Conservation (phyloP, 2,797 vertebrate genomes). For the Corythornis leucogaster region DNA sequence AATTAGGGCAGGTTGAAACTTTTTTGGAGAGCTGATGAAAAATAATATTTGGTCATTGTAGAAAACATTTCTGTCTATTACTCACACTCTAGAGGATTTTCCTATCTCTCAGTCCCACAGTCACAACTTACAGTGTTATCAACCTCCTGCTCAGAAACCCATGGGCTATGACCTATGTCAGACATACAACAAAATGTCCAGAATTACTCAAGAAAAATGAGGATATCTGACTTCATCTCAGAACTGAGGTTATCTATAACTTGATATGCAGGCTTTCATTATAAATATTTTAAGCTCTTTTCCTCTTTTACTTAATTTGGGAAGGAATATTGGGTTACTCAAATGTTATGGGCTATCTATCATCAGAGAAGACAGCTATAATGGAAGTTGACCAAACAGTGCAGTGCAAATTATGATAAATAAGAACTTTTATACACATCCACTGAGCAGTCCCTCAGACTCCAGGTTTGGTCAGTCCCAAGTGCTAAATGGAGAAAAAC, state of each 20-base stretch:
- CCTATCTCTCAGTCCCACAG: conserved; percentile 18
- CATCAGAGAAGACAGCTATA: background rate
- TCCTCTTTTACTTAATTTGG: conserved; percentile 1
- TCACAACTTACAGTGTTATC: conserved; percentile 48
- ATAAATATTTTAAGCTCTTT: conserved; percentile 33
- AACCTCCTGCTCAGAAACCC: conserved; percentile 27
- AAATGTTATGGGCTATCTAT: background rate
- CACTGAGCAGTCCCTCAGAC: background rate
- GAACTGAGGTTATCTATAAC: background rate
- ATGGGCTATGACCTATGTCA: conserved; percentile 16
- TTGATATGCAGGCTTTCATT: background rate
- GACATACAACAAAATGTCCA: background rate
- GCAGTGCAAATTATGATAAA: background rate
- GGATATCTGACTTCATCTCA: background rate
- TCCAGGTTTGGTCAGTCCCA: background rate
- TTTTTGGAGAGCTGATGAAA: conserved; percentile 74
- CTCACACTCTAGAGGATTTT: conserved; percentile 41
- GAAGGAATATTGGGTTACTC: background rate
- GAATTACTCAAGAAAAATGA: conserved; percentile 13
- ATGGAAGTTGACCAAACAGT: background rate
- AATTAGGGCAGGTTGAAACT: conserved; percentile 76
- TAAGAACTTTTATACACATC: background rate
- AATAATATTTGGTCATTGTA: conserved; percentile 71
- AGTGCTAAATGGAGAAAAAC: background rate
- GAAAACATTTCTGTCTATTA: conserved; percentile 68